phyloP scores from a whole-genome alignment of 2,797 vertebrate species.

The Loris lydekkerianus region DNA sequence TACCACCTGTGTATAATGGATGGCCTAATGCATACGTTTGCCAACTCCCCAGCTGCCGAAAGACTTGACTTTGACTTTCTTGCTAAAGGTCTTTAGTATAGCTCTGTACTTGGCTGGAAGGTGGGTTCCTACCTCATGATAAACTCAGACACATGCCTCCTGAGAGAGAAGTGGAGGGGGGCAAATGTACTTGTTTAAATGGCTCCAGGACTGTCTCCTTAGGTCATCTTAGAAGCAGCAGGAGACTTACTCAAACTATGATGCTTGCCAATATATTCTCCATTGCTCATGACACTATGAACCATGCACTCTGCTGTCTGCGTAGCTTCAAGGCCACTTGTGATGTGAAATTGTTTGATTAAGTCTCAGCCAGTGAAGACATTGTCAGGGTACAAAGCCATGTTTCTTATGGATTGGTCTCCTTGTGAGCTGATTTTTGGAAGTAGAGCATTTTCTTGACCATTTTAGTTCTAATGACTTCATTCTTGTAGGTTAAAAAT shows the following conservation, averaged over 20 bases:
- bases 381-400: neutral
- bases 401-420: neutral
- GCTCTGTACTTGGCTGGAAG: neutral
- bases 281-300: neutral
- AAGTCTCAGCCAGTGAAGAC: neutral
- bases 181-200: neutral
- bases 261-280: neutral
- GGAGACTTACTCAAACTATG: neutral
- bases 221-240: neutral
- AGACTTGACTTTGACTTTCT: neutral
- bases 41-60: neutral
- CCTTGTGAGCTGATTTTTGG: neutral
- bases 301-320: accelerated
- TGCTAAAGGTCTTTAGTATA: neutral
- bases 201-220: neutral
- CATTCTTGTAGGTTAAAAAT: neutral
- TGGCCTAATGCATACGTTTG: neutral
- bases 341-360: neutral
- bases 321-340: neutral
- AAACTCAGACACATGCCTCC: neutral
- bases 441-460: neutral
- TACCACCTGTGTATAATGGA: neutral
- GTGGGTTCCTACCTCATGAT: neutral
- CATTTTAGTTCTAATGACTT: neutral
- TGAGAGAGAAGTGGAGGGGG: neutral